phyloP scores from a whole-genome alignment of 2,113 vertebrate species.

The Dinomys branickii region DNA sequence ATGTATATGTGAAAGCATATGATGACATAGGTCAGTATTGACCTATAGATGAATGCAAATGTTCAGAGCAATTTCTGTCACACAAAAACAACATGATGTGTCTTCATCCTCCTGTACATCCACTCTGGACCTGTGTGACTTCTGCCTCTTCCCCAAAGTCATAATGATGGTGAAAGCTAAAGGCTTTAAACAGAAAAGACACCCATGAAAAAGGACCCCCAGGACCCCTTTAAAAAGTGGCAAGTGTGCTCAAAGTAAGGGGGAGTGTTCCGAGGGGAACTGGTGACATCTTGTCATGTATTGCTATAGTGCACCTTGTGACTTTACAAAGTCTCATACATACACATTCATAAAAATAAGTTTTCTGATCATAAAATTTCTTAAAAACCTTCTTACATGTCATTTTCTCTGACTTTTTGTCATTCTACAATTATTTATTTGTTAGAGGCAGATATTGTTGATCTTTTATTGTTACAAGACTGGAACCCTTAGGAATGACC shows the following conservation, averaged over 20 bases:
- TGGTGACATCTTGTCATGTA: neutral
- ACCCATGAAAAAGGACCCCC: neutral
- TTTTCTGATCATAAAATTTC: neutral
- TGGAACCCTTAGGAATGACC: neutral
- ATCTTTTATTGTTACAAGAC: neutral
- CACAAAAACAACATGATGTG: neutral
- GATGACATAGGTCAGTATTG: neutral
- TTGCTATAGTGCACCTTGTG: fast-evolving
- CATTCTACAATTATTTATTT: neutral
- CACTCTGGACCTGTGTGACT: neutral
- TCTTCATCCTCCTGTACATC: neutral
- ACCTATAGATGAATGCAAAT: neutral
- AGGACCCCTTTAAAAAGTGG: neutral
- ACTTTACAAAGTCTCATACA: neutral
- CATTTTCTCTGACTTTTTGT: neutral
- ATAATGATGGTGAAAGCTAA: neutral
- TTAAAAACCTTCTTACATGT: neutral
- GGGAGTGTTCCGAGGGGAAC: neutral
- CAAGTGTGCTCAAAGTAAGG: neutral
- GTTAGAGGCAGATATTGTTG: neutral
- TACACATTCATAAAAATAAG: neutral
- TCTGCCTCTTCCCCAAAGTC: neutral
- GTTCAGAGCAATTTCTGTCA: neutral
- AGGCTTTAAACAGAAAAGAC: neutral
- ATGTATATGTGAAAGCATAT: neutral